Evolutionary conservation across 2,888 invertebrate genomes (phyloP), one percentile per base, ranked within the genome.

Genomic region (Blastobasis adustella): DNA sequence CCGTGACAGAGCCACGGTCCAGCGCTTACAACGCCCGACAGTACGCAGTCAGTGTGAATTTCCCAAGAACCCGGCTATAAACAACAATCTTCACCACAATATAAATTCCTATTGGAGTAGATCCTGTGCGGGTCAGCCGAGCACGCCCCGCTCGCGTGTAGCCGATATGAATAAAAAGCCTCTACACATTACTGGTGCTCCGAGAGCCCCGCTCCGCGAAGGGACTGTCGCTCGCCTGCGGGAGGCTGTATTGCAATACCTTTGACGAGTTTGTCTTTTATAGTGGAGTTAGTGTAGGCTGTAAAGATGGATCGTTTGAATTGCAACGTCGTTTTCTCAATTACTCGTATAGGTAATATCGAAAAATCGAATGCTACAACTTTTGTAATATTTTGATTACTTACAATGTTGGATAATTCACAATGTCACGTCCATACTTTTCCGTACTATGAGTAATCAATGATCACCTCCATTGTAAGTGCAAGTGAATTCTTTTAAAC

Each of bases 131-230:
- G 48, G 48, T 48, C 41, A 47, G 23, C 41, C 36, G 9, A 42
- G 36, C 42, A 8, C n/a, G 38, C 10, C n/a, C 46, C 38, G 38
- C 37, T 37, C 46, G 9, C 37, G 46, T 46, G 47, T 39, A 47
- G 39, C 10, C 40, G 40, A 47, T 47, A 47, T 47, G 47, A 47
- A 47, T 47, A 47, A 47, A 47, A 47, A 47, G 47, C 36, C 10
- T 23, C 47, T 10, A 47, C 40, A 47, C 47, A 47, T 47, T 47
- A 47, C 40, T 47, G 23, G 40, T 5, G 1, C n/a, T 43, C n/a
- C 43, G 43, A 10, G 43, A 43, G 10, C 43, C 5, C 43, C 43
- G 10, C n/a, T n/a, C n/a, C n/a, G n/a, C 43, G 43, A n/a, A 43
- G 10, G 43, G n/a, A 10, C n/a, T 43, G n/a, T 10, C 43, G n/a